Evolutionary conservation across 2,113 vertebrate species (phyloP), one percentile per base, ranked within the genome.

Genomic region (Lamprotornis superbus): DNA sequence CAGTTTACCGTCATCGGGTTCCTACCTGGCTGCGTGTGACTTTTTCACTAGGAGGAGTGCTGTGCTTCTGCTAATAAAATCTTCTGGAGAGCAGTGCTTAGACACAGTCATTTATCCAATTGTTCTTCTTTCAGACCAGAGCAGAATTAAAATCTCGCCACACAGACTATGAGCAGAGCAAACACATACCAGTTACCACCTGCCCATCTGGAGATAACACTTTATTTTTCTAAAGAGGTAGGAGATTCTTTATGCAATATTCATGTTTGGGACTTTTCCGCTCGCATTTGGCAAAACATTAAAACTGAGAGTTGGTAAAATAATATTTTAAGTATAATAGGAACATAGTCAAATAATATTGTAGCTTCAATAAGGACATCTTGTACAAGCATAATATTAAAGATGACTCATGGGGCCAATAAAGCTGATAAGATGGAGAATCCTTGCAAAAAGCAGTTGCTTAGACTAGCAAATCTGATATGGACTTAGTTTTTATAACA

Each of bases 1-100:
- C 28, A 55, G 18, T 37, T 91, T 56, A 35, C 23, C 0, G 0
- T 39, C 50, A 44, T 12, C 1, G 0, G 23, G 16, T n/a, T 90
- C 55, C 44, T 42, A 52, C n/a, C 42, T 47, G 35, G 22, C 35
- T 52, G 10, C 15, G 4, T 23, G 42, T 55, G n/a, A 64, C 11
- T 42, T 87, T 53, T 68, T 44, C 39, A 42, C 27, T 50, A 28
- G 22, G 22, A 68, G 25, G 10, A n/a, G 8, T 13, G 8, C 10
- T 50, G 53, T 91, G 28, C 15, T 80, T 65, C 67, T 93, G 28
- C 11, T 70, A 39, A 64, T 5, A 50, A 77, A 9, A 16, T 46
- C 57, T 47, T 71, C 68, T 40, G 73, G 50, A 68, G 21, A 53
- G 17, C 20, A 31, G 27, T 20, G 18, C 33, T 46, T n/a, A 35